Evolutionary conservation across 2,113 vertebrate species (phyloP), one percentile per base, ranked within the genome.

Genomic region (Oceanodroma tethys): DNA sequence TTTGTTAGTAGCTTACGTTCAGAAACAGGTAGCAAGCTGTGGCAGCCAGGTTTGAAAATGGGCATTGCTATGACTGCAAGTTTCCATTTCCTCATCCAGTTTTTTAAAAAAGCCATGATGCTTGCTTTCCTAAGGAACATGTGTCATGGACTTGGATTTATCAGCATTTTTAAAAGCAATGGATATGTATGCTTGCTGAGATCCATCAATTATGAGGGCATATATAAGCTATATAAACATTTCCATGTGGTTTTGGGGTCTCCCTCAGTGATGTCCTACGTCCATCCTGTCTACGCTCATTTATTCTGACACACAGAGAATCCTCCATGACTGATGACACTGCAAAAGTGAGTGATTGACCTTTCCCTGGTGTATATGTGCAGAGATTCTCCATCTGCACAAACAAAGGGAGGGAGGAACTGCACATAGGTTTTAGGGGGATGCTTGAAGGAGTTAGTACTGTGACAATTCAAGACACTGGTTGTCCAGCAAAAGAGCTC

Each of bases 161-260:
- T 88, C 89, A 94, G 70, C 2, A 2, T 92, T 91, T 95, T 87
- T 87, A 70, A 93, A 94, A 94, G 89, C 93, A 81, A 56, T 58
- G 62, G 38, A 89, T 79, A 52, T 48, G 48, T 62, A 56, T 62
- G 26, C 70, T 82, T 75, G 74, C 78, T 90, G 78, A 70, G 74
- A 60, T 90, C 86, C 87, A 86, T 95, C 73, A 93, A 67, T 89
- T 93, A 25, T 21, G 38, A 88, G 68, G 79, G 72, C 42, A 50
- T 19, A 19, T 43, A 60, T 84, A 75, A 94, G 42, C 86, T 88
- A 42, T 53, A 85, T 95, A 95, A 92, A 90, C 74, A 63, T 50
- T 96, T 94, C 81, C 93, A 62, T 95, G 93, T 87, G 94, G 86
- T 75, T 96, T 95, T n/a, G 66, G 95, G 81, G 89, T 97, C 84